Conservation (phyloP, 2,113 vertebrate species). For the Meriones unguiculatus region DNA sequence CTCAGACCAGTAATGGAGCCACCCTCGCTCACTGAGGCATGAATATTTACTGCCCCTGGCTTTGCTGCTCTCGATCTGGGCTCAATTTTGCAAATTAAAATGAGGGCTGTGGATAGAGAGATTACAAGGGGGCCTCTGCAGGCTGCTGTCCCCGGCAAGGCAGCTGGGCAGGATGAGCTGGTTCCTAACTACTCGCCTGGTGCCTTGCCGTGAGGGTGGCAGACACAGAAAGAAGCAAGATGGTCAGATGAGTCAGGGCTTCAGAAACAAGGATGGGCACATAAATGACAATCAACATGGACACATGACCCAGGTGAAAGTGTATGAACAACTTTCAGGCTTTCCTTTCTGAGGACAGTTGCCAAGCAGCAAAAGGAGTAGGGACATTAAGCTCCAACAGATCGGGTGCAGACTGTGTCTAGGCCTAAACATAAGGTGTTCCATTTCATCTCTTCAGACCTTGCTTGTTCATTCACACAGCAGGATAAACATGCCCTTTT, state of each 20-base stretch:
- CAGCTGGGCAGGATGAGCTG: conserved; percentile 79
- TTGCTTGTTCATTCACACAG: not conserved
- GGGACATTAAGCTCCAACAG: not conserved
- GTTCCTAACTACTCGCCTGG: conserved; percentile 83
- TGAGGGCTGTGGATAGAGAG: conserved; percentile 89
- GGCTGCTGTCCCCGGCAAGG: conserved; percentile 85
- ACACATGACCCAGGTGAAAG: conserved; percentile 69
- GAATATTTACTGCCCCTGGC: conserved; percentile 91
- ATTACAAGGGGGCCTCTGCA: conserved; percentile 88
- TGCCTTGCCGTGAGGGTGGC: conserved; percentile 83
- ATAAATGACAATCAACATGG: conserved; percentile 74
- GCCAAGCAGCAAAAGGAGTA: not conserved
- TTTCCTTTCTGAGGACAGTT: conserved; percentile 22
- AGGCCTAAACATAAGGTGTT: not conserved
- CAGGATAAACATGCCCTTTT: not conserved
- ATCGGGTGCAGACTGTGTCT: not conserved
- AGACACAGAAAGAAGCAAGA: conserved; percentile 78
- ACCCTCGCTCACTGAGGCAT: conserved; percentile 90
- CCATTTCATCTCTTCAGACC: not conserved
- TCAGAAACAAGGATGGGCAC: conserved; percentile 68
- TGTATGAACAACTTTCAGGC: conserved; percentile 49
- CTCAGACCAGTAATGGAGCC: conserved; percentile 89
- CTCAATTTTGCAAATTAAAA: conserved; percentile 94
- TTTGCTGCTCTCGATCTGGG: conserved; percentile 90
- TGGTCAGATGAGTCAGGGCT: conserved; percentile 80